Evolutionary conservation across 2,888 invertebrate species (phyloP).

Genomic region (Synanthedon tipuliformis): DNA sequence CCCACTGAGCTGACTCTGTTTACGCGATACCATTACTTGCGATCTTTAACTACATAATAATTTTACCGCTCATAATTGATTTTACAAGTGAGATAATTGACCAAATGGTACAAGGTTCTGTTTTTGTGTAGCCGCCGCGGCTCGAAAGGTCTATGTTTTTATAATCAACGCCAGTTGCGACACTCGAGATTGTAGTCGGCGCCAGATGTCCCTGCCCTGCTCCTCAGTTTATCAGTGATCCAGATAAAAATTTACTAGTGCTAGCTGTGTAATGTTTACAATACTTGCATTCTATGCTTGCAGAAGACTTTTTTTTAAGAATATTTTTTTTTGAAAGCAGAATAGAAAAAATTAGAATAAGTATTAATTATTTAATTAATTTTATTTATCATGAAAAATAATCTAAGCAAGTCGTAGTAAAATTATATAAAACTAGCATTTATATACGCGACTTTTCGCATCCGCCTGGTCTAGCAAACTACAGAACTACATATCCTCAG

Average conservation of each 20-base stretch:
- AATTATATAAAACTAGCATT: too few relatives aligned
- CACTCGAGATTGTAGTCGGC: slow-evolving; percentile 32
- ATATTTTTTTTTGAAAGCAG: too few relatives aligned
- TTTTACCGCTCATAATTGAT: slow-evolving; percentile 21
- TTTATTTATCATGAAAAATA: too few relatives aligned
- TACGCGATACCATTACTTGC: slow-evolving; percentile 21
- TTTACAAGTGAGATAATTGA: slow-evolving; percentile 25
- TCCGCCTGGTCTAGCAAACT: too few relatives aligned
- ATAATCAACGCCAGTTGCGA: slow-evolving; percentile 16
- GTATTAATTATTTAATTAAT: too few relatives aligned
- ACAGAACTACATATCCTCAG: too few relatives aligned
- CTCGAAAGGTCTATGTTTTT: slow-evolving; percentile 19
- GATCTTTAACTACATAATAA: slow-evolving; percentile 23
- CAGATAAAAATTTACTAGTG: slow-evolving; percentile 29
- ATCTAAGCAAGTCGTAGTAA: too few relatives aligned
- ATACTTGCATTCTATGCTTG: too few relatives aligned
- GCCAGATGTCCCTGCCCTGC: slow-evolving; percentile 43
- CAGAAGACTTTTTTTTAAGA: too few relatives aligned
- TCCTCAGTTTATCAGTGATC: slow-evolving; percentile 27
- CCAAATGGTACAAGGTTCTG: slow-evolving; percentile 1
- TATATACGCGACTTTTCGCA: too few relatives aligned
- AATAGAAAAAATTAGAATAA: too few relatives aligned
- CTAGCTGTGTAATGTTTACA: too few relatives aligned
- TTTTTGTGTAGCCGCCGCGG: slow-evolving; percentile 1
- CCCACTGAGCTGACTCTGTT: slow-evolving; percentile 11